Base-by-base conservation (phyloP, 2,113 vertebrate genomes). In the Cyprinodon variegatus region DNA sequence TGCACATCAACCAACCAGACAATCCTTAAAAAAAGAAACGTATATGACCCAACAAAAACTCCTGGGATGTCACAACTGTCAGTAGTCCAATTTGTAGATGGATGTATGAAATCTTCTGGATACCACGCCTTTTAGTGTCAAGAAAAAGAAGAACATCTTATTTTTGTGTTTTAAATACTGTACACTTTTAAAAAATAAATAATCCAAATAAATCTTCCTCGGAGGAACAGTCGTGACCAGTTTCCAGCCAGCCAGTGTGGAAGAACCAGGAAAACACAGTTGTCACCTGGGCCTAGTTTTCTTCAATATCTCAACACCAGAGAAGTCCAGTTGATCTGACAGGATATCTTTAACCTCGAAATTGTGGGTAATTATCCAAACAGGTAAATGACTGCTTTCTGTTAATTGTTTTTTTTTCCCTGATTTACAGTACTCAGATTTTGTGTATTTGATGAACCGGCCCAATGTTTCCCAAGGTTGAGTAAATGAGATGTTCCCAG, bases 1-100 rank as follows among this genome's bases (percentile, higher is more conserved):
- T 99, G 97, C 98, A 99, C 97, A 98, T 98, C 96, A 98, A 99
- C 97, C 98, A 98, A 98, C 95, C 95, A 96, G 97, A 97, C 94
- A 87, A 95, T 96, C 86, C 86, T 93, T 94, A 95, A 95, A 86
- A 94, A 95, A 96, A 88, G 93, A 94, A 96, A 94, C 87, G 90
- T 78, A 67, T 87, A 92, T 88, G 88, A 91, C 86, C 89, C 87
- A 93, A 93, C 79, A 96, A 94, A 86, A 95, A 95, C 93, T 95
- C 95, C 95, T 97, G 96, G 96, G 97, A 96, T 97, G 95, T 95
- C 94, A 96, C 95, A 96, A 96, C 96, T 96, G 94, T 97, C 96
- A 98, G 97, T 97, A 98, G 97, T 98, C 97, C 95, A 96, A 94
- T 91, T 94, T 94, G 93, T 86, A 94, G 96, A 84, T 94, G 95